Conservation (phyloP, 2,797 vertebrate species). For the Rhinoraja longicauda region DNA sequence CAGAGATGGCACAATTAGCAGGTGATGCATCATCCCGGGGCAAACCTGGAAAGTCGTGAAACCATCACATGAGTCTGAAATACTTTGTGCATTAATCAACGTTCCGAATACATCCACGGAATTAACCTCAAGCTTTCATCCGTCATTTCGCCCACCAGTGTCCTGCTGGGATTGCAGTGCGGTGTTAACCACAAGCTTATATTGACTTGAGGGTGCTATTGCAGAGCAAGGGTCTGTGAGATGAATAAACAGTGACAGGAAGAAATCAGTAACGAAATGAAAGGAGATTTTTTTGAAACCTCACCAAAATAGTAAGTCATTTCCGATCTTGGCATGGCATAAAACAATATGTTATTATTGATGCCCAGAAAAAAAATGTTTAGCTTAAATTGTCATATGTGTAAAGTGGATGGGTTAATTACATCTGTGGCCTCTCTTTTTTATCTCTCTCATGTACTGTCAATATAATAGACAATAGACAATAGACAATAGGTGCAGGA, state of each 20-base stretch:
- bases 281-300: neutral
- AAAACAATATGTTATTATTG: neutral
- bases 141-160: neutral
- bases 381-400: too few species aligned
- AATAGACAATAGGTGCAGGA: too few species aligned
- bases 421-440: too few species aligned
- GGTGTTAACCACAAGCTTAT: neutral
- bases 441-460: too few species aligned
- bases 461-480: too few species aligned
- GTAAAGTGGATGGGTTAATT: too few species aligned
- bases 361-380: too few species aligned
- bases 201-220: neutral
- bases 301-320: neutral
- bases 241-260: neutral
- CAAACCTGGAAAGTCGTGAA: neutral
- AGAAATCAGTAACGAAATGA: neutral
- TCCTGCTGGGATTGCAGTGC: neutral
- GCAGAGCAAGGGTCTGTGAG: neutral
- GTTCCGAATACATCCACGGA: neutral
- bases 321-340: neutral
- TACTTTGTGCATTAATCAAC: neutral
- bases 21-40: slow-evolving; percentile 1
- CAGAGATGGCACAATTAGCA: neutral
- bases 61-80: slow-evolving; percentile 5
- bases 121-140: neutral